Conservation (phyloP, 2,888 invertebrate genomes). For the Acanthoscelides obtectus region DNA sequence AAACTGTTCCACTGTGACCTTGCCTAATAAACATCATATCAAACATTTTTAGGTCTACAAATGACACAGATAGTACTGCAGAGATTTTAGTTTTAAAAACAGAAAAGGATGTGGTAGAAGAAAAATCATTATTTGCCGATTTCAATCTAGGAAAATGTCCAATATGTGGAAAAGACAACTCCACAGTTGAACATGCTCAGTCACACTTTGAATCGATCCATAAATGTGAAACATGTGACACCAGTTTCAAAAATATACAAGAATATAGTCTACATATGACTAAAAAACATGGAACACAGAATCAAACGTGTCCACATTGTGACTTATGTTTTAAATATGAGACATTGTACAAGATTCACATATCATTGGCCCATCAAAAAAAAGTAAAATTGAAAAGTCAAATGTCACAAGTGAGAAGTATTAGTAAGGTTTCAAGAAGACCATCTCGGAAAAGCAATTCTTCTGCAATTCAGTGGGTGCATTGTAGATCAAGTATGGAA, state of each 20-base stretch:
- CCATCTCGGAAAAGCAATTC: conserved; percentile 5
- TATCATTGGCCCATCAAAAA: conserved; percentile 19
- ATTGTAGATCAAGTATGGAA: neutral
- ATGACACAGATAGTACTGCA: neutral
- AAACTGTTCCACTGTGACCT: no score
- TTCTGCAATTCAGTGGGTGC: neutral
- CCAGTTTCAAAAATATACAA: conserved; percentile 17
- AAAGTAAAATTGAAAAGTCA: neutral
- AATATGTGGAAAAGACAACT: conserved; percentile 25
- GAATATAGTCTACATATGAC: conserved; percentile 16
- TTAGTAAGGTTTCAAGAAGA: neutral
- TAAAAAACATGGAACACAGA: conserved; percentile 12
- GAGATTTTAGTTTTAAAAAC: neutral
- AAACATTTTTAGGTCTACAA: neutral
- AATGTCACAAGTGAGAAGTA: neutral
- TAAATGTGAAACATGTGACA: conserved; percentile 21
- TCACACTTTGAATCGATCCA: conserved; percentile 20
- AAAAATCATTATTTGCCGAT: neutral
- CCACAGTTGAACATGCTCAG: conserved; percentile 22
- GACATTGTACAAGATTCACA: conserved; percentile 27
- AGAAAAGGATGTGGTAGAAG: neutral
- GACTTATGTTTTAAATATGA: conserved; percentile 23
- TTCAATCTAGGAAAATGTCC: conserved; percentile 15
- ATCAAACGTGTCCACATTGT: conserved; percentile 25
- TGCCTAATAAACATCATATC: no score